Conservation (phyloP, 2,797 vertebrate species). For the Tauraco hartlaubi region DNA sequence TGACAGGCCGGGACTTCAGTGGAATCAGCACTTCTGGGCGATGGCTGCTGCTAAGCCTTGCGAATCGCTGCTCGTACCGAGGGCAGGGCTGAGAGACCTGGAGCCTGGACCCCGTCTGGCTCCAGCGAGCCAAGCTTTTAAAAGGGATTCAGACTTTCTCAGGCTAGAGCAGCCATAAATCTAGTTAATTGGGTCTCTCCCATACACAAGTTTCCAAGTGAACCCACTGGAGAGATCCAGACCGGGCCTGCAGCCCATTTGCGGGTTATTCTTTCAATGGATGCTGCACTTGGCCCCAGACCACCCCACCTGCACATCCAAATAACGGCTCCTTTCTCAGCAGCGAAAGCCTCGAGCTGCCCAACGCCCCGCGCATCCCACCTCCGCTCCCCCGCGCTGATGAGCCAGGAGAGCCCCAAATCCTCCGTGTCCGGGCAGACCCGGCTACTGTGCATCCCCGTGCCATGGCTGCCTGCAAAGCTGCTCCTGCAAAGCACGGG, state of each 20-base stretch:
- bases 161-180: constrained; percentile 73
- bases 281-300: constrained; percentile 9
- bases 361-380: neutral
- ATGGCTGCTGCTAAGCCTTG: constrained; percentile 8
- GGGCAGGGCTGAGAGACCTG: constrained; percentile 53
- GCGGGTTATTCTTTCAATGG: constrained; percentile 27
- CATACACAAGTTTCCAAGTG: constrained; percentile 60
- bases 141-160: constrained; percentile 70
- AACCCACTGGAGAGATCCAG: constrained; percentile 36
- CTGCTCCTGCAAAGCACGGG: neutral
- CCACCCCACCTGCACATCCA: constrained; percentile 29
- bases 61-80: constrained; percentile 5
- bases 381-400: neutral
- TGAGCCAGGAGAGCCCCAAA: neutral
- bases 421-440: rapidly evolving
- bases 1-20: neutral
- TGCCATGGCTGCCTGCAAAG: neutral
- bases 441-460: neutral
- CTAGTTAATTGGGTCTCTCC: constrained; percentile 70
- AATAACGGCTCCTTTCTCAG: neutral
- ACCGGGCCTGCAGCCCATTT: constrained; percentile 42
- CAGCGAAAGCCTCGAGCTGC: neutral
- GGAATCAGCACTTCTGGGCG: constrained; percentile 26
- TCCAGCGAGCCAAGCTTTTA: constrained; percentile 55
- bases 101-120: constrained; percentile 47